These are phyloP conservation scores for Epinotia ramella DNA, from an alignment of 2,888 invertebrate species.

Conservation along the genomic window DNA sequence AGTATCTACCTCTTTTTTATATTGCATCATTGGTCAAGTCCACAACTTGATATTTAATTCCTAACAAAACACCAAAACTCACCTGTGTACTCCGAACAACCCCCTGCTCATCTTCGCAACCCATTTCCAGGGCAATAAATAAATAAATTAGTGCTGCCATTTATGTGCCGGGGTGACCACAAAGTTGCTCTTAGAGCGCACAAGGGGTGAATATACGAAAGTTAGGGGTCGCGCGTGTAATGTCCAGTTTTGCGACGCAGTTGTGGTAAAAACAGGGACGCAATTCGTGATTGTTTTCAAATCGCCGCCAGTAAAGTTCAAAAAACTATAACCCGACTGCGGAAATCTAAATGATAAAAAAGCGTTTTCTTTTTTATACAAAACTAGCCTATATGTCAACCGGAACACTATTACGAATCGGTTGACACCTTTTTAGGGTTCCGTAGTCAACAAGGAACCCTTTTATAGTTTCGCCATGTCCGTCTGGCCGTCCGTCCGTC, in stretches of 20 bases:
- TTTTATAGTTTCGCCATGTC: no score
- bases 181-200: slow-evolving; percentile 58
- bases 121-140: slow-evolving; percentile 57
- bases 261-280: slow-evolving; percentile 2
- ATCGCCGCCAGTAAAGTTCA: no score
- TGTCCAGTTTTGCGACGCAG: slow-evolving; percentile 34
- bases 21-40: no score
- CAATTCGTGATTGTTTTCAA: not conserved
- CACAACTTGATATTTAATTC: slow-evolving; percentile 5
- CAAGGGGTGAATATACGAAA: slow-evolving; percentile 62
- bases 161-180: slow-evolving; percentile 61
- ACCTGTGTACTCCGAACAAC: slow-evolving; percentile 1
- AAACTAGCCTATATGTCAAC: no score
- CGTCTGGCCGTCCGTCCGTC: no score
- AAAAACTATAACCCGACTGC: no score
- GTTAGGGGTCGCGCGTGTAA: slow-evolving; percentile 53
- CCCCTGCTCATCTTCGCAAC: slow-evolving; percentile 43
- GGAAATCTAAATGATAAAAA: no score
- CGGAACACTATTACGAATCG: no score
- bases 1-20: no score
- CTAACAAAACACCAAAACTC: slow-evolving; percentile 18
- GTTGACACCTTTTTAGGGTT: no score
- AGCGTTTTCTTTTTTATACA: no score
- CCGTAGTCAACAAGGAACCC: no score
- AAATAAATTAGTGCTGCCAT: slow-evolving; percentile 68